Conservation (phyloP, 2,888 invertebrate species). For the Junonia oenone region DNA sequence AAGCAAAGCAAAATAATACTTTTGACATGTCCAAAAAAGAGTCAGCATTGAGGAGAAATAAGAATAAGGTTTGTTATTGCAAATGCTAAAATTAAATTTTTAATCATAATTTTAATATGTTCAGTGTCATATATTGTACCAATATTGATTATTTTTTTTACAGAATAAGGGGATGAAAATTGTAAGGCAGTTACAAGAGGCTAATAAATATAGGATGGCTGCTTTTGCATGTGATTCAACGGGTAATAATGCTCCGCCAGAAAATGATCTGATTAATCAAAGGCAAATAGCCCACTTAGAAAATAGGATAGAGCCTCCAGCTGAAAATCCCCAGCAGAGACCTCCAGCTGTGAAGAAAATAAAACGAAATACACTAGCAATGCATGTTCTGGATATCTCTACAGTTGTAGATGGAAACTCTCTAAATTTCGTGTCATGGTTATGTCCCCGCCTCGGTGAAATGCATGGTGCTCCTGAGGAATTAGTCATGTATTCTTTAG, state of each 20-base stretch:
- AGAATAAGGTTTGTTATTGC: conserved; percentile 54
- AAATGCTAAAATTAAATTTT: too few species aligned
- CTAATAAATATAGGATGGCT: conserved; percentile 74
- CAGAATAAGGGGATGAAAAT: conserved; percentile 74
- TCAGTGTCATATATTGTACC: background rate
- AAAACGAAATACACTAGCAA: conserved; percentile 84
- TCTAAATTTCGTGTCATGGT: conserved; percentile 83
- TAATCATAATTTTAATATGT: too few species aligned
- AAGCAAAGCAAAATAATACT: conserved; percentile 39
- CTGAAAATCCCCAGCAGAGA: conserved; percentile 50
- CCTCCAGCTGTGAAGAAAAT: conserved; percentile 78
- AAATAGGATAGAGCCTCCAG: conserved; percentile 57
- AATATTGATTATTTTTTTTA: conserved; percentile 28
- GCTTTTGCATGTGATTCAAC: conserved; percentile 72
- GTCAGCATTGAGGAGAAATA: conserved; percentile 54
- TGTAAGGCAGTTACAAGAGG: conserved; percentile 70
- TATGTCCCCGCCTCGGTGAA: conserved; percentile 83
- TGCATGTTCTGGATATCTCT: conserved; percentile 92
- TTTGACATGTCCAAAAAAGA: conserved; percentile 56
- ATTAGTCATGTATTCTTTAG: conserved; percentile 92
- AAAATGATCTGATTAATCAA: conserved; percentile 73
- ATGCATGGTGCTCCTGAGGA: conserved; percentile 89
- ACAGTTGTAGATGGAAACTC: conserved; percentile 82
- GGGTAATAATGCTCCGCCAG: conserved; percentile 49
- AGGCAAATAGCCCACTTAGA: conserved; percentile 68